These are phyloP conservation scores for Andrena minutula DNA, from an alignment of 2,888 invertebrate species.

Conservation along the genomic window DNA sequence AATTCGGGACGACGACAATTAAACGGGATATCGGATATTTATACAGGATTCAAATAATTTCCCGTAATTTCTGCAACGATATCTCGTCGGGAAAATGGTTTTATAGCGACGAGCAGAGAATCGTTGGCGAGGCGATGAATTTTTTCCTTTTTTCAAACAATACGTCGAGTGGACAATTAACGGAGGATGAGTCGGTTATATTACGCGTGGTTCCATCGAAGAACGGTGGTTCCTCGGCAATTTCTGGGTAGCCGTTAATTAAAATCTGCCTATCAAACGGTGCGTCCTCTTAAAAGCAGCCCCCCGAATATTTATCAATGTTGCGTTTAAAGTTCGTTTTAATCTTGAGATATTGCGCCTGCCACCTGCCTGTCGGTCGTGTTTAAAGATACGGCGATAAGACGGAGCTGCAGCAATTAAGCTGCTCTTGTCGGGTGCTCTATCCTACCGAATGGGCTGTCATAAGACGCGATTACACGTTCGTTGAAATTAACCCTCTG, in stretches of 20 bases:
- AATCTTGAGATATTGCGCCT: conserved; percentile 41
- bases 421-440: conserved; percentile 31
- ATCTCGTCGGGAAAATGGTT: background rate
- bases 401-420: conserved; percentile 36
- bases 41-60: conserved; percentile 39
- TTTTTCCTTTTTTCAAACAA: background rate
- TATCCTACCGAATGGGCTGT: conserved; percentile 28
- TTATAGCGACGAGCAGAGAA: background rate
- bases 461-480: conserved; percentile 42
- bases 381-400: conserved; percentile 45
- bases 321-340: conserved; percentile 38
- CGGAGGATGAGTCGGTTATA: background rate
- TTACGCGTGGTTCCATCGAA: background rate
- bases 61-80: conserved; percentile 25
- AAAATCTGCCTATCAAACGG: conserved; percentile 11
- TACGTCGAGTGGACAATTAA: background rate
- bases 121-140: background rate
- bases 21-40: conserved; percentile 47
- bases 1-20: conserved; percentile 20
- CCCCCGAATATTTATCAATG: background rate
- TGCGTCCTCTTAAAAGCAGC: conserved; percentile 3
- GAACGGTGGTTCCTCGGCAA: background rate
- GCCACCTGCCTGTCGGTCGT: conserved; percentile 34
- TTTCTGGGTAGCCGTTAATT: conserved; percentile 32
- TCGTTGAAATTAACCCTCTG: conserved; percentile 30